Evolutionary conservation across 35 echinoderm and acorn worm species (phyloP), one percentile per base, ranked within the genome.

Genomic region (Patiria miniata): DNA sequence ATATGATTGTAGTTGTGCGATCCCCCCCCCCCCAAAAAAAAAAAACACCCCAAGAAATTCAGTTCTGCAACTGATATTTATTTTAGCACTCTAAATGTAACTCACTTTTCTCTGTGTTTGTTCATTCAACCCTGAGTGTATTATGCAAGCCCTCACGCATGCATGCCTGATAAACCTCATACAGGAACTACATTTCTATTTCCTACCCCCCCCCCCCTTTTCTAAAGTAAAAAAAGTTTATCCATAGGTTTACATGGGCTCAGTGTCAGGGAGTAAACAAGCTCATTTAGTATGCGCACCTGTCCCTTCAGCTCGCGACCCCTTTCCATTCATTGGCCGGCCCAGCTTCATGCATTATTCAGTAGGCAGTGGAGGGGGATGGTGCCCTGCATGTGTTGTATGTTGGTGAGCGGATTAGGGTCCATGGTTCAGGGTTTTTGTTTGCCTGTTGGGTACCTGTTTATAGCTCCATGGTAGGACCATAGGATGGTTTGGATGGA

Each of bases 261-360:
- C 42, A 51, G 16, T 7, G 37, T 39, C 8, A 39, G 78, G 37
- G 10, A 80, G 42, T 80, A 80, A 84, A 84, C 82, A 84, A 84
- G 82, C 82, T 84, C 82, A 84, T 84, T 84, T 38, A 61, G 53
- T 84, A 84, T 84, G 82, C 82, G 54, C 82, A 84, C 82, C 80
- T 84, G 82, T 84, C 53, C 82, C 26, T 30, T 38, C 1, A 58
- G 82, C 82, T 84, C 82, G 30, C 52, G 82, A 84, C 82, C 57
- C 53, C 53, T 84, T 84, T 15, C 30, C 82, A 53, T 52, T 58
- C 52, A 84, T 84, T 84, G 82, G 82, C 17, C 18, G 22, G 33
- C 29, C 37, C 51, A 58, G 32, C 54, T 60, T n/a, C 30, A 84
- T 84, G 82, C 22, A 84, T 84, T 58, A 84, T 84, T 84, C 30